Evolutionary conservation across 30 jellyfish, hydroid and myxozoan genomes (phyloP).

Genomic region (Turritopsis rubra): DNA sequence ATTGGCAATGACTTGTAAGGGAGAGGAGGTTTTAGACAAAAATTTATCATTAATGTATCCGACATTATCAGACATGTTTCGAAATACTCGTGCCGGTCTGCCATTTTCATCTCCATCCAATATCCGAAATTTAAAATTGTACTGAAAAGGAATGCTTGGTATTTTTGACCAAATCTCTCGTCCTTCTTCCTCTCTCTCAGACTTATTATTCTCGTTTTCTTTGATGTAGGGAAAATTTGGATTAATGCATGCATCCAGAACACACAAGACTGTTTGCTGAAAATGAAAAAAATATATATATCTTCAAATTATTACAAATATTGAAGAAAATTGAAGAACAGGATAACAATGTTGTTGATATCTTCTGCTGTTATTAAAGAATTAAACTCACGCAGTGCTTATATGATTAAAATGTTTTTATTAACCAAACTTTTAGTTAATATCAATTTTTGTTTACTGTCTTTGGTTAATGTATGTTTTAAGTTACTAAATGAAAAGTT

Average conservation of each 20-base stretch:
- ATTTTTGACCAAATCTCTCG: conserved; percentile 49
- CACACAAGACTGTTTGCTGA: conserved; percentile 78
- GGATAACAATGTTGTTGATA: too few relatives aligned
- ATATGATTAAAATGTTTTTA: too few relatives aligned
- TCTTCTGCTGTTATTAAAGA: too few relatives aligned
- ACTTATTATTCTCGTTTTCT: conserved; percentile 24
- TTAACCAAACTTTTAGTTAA: too few relatives aligned
- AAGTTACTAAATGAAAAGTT: too few relatives aligned
- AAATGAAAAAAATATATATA: background rate
- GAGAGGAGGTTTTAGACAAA: conserved; percentile 41
- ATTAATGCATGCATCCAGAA: conserved; percentile 62
- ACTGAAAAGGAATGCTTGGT: conserved; percentile 80
- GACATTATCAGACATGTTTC: conserved; percentile 5
- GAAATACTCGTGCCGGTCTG: conserved; percentile 31
- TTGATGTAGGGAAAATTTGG: conserved; percentile 81
- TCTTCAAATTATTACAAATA: too few relatives aligned
- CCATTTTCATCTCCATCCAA: conserved; percentile 84
- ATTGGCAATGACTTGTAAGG: conserved; percentile 26
- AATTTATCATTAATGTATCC: conserved; percentile 26
- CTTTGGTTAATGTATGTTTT: too few relatives aligned
- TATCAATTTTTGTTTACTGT: too few relatives aligned
- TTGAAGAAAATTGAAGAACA: too few relatives aligned
- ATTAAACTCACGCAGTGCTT: too few relatives aligned
- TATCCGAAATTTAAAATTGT: conserved; percentile 57
- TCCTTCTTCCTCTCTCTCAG: conserved; percentile 37